Base-by-base conservation (phyloP, 2,888 invertebrate genomes). In the Drosophila paucipuncta region DNA sequence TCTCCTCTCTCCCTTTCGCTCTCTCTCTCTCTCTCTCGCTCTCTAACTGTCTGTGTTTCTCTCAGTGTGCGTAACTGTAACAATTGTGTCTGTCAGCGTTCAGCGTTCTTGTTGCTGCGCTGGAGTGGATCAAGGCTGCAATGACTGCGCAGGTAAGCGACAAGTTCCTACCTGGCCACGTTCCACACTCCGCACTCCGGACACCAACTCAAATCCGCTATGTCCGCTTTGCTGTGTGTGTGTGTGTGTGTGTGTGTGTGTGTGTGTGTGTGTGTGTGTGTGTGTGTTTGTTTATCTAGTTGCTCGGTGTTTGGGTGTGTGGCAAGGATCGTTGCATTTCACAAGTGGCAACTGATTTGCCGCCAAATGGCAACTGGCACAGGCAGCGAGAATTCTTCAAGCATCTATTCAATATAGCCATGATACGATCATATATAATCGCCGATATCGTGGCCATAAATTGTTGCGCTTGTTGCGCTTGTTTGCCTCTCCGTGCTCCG, bases 311-410 rank as follows among this genome's bases (percentile, higher is more conserved):
- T 18, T 28, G 41, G 35, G 57, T 73, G 80, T 79, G 78, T 79
- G 82, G 78, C 86, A 80, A 80, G 89, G 89, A 82, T 82, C 78
- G 68, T 66, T 57, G 65, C 61, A 75, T 61, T 62, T 68, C 73
- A 37, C 83, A 89, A 89, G 90, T 89, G 90, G 77, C 86, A 82
- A 82, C 52, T 69, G 81, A 76, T 75, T 80, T 85, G 83, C 89
- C 81, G 81, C 84, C 85, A 89, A 89, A 89, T 77, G 55, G 60
- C 52, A 53, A 53, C 30, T n/a, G 57, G 25, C 31, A n/a, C 37
- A 28, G 49, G 37, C 63, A 55, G 70, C 28, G 11, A 37, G 57
- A 39, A 52, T 49, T 61, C 73, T 43, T 35, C 61, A 30, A 55
- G 43, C 62, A 57, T 43, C 73, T 73, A 55, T 54, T 52, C 39